phyloP scores from a whole-genome alignment of 2,888 invertebrate species.

The Hypolimnas misippus region DNA sequence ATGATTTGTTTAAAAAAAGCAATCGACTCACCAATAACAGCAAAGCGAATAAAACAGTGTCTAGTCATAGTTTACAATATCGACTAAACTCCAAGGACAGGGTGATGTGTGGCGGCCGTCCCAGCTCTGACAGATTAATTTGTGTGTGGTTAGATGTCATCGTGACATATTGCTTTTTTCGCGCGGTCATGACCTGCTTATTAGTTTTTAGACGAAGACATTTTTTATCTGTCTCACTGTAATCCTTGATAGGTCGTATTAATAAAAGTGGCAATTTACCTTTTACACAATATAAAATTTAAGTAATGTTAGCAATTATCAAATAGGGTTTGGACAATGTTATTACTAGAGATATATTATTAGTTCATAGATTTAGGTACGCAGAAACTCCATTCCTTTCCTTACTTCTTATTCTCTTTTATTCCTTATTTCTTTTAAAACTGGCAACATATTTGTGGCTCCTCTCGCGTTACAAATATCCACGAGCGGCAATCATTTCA shows the following conservation, averaged over 20 bases:
- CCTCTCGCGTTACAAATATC: no score
- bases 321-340: no score
- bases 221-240: not conserved
- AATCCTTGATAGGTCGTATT: constrained; percentile 13
- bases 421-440: no score
- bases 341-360: no score
- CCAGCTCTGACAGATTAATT: constrained; percentile 39
- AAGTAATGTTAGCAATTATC: not conserved
- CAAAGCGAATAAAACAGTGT: constrained; percentile 10
- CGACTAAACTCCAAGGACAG: constrained; percentile 17
- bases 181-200: constrained; percentile 34
- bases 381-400: no score
- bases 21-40: not conserved
- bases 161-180: constrained; percentile 36
- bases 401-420: no score
- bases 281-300: not conserved
- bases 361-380: no score
- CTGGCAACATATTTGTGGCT: no score
- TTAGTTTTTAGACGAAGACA: constrained; percentile 16
- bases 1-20: not conserved
- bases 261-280: not conserved
- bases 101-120: constrained; percentile 33
- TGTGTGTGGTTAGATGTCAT: constrained; percentile 34
- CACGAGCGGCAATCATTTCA: no score
- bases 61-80: constrained; percentile 25